Base-by-base conservation (phyloP, 2,888 invertebrate genomes). In the Leptinotarsa peninsularis region DNA sequence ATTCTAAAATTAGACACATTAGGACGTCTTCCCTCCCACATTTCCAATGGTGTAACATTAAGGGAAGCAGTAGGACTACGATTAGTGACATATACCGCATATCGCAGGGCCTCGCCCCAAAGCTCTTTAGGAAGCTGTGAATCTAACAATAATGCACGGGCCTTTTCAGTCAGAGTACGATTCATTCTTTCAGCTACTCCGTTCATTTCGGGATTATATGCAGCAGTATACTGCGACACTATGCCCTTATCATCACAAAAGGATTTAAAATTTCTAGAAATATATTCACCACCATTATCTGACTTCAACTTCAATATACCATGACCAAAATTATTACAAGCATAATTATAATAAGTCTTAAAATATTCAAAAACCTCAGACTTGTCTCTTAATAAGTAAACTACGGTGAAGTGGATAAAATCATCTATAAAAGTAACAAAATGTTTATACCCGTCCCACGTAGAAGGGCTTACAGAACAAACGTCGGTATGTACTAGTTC, bases 351-450 rank as follows among this genome's bases (percentile, higher is more conserved):
- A 66, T 49, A 73, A 15, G 71, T 67, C 66, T 73, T 75, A 50
- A 78, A 73, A 58, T 76, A 49, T 43, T 76, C 73, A 56, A 71
- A 73, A 52, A 73, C 74, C n/a, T 78, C 78, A 52, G 52, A 68
- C 49, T 76, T 78, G 58, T 73, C 60, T 70, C 43, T 73, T 33
- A 78, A 76, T 49, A 76, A 73, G 60, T 78, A 78, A 56, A 78
- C 70, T 54, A 75, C 54, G 5, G 72, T 71, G 67, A 73, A 73
- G 49, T 73, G 60, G 18, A 72, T 73, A 63, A 50, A 75, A 70
- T 75, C 73, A 54, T 77, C 75, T 21, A 70, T 75, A n/a, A 77
- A 75, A 17, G 67, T 73, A 10, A 72, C 18, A 66, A 73, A 76
- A 68, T 73, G 73, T 71, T 72, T 73, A 71, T 68, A n/a, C 52